Base-by-base conservation (phyloP, 2,797 vertebrate species). In the Acrossocheilus wenchowensis region DNA sequence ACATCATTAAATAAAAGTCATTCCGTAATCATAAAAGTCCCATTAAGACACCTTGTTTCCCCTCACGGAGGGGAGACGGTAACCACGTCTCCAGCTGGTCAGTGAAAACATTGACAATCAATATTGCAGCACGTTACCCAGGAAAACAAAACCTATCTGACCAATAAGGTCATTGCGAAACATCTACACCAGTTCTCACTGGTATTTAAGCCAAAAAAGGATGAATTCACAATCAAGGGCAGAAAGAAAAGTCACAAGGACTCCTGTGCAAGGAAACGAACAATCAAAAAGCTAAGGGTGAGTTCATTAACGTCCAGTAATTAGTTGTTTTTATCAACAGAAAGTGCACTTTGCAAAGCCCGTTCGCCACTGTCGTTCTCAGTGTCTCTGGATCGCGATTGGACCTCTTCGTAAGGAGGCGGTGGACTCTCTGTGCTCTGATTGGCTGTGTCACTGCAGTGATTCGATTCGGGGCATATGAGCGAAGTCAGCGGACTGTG, bases 381-480 rank as follows among this genome's bases (percentile, higher is more conserved):
- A 68, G 84, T n/a, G 69, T 88, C 91, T 36, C 91, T 82, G 82
- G 81, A 83, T 15, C 9, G 89, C 0, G 91, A 81, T 0, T 88
- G 93, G 66, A 91, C 89, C 87, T 94, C 95, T 82, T 95, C 94
- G 19, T 96, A 96, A 0, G 95, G 92, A 0, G 96, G 95, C 0
- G 95, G 95, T 0, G 91, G 89, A 82, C 89, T 90, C 10, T 93
- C 93, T 0, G 87, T 79, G 89, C 88, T 89, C 2, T 87, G 91
- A 82, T 73, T 71, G 15, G 87, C 86, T 15, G 90, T 88, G 30
- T 90, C 92, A 0, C 87, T 88, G 34, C 69, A 86, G 8, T 60
- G 77, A 15, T 87, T 84, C 45, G 88, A 45, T 7, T 93, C 93
- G 0, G 91, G 87, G n/a, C 87, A 91, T 78, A 87, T 89, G 85